These are phyloP conservation scores for Acrocephalus arundinaceus DNA, from an alignment of 2,113 vertebrate species.

Conservation along the genomic window DNA sequence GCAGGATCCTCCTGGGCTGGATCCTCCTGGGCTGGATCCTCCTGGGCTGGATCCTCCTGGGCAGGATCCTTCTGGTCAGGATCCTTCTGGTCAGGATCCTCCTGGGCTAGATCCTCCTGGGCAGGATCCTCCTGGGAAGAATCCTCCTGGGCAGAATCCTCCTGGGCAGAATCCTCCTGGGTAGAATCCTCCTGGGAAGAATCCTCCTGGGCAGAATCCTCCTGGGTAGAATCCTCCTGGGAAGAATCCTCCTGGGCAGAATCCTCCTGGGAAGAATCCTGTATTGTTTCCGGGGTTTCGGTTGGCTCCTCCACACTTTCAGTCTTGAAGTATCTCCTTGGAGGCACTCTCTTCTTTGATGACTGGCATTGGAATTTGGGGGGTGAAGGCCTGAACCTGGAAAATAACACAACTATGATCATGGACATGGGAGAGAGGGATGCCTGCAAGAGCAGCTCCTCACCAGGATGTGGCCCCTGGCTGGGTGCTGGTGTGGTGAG, in stretches of 20 bases:
- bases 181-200: too few species aligned
- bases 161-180: background rate
- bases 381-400: slow-evolving; percentile 14
- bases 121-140: accelerated
- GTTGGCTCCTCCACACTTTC: background rate
- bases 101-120: too few species aligned
- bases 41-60: too few species aligned
- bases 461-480: accelerated
- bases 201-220: too few species aligned
- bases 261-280: background rate
- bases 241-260: accelerated
- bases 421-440: accelerated
- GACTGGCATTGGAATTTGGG: background rate
- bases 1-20: background rate
- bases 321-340: too few species aligned
- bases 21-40: background rate
- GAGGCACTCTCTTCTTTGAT: background rate
- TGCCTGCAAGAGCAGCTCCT: background rate
- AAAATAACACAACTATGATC: background rate
- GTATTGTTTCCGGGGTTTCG: accelerated
- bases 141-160: background rate
- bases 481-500: background rate
- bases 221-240: too few species aligned
- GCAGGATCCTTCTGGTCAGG: accelerated
- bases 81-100: accelerated